A percentile compares a stretch with the other conserved stretches of the same genome.
Evolutionary conservation across 2,797 vertebrate species (phyloP).

Genomic region (Enteromius paludinosus): DNA sequence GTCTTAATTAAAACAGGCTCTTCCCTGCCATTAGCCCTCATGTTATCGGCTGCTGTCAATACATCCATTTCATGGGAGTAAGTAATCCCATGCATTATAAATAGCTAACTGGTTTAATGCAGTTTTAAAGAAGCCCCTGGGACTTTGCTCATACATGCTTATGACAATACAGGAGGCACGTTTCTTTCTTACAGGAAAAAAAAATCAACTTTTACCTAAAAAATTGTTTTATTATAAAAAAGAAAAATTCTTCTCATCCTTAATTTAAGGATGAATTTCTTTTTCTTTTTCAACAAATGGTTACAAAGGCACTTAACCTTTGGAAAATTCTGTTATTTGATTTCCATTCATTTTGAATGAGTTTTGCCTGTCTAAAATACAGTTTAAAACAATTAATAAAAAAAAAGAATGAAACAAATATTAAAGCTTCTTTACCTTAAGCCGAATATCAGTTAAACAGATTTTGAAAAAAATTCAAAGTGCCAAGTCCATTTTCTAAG

Average conservation of each 20-base stretch:
- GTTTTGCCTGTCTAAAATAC: background rate
- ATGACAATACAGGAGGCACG: constrained; percentile 18
- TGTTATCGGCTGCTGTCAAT: constrained; percentile 49
- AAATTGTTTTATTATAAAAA: background rate
- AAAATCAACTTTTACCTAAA: background rate
- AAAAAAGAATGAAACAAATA: background rate
- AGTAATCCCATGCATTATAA: constrained; percentile 56
- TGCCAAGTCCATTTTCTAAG: background rate
- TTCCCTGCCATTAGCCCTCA: constrained; percentile 23
- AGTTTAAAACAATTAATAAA: background rate
- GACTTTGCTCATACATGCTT: background rate
- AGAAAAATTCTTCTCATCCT: background rate
- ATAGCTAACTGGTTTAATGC: constrained; percentile 44
- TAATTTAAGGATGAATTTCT: background rate
- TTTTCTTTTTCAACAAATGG: background rate
- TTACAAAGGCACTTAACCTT: background rate
- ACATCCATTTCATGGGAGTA: constrained; percentile 50
- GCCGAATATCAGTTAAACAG: background rate
- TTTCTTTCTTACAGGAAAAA: background rate
- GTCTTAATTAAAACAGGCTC: constrained; percentile 46
- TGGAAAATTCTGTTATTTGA: background rate
- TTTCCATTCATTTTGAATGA: background rate
- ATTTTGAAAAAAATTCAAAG: background rate
- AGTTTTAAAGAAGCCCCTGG: constrained; percentile 45
- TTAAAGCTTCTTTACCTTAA: background rate